Base-by-base conservation (phyloP, 2,113 vertebrate genomes). In the Lamprologus tigripictilis region DNA sequence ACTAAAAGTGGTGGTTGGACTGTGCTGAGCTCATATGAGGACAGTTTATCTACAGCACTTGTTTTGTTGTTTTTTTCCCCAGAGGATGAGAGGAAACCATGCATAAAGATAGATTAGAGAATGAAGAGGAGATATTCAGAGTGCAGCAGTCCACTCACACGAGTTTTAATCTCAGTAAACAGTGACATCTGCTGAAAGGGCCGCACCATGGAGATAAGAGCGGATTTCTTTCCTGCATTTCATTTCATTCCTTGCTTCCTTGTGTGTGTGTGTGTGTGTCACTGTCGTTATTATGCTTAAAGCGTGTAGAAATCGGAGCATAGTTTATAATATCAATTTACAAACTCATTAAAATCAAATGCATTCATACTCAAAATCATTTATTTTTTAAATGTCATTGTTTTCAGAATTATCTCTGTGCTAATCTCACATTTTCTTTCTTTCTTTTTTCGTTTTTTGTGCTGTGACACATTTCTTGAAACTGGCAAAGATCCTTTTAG, bases 131-230 rank as follows among this genome's bases (percentile, higher is more conserved):
- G 71, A 49, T 47, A 45, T 26, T 86, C 49, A 63, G 58, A 80
- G 47, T 5, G 80, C 9, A 80, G 84, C 3, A 11, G 76, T 86
- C 79, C 71, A 12, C 51, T 79, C 35, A 54, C 78, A 23, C 11
- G 12, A 57, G 82, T 80, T 66, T 61, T 42, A 57, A 92, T 90
- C 88, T 84, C 92, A 93, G 90, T 58, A 87, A 93, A 94, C 92
- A 91, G 88, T 93, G 92, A 95, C 95, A 95, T 95, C 94, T 94
- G 89, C 88, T 94, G 93, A 92, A 89, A 85, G 71, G 57, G 80
- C 49, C 54, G 23, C 55, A 49, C 66, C 10, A 40, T 78, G 26
- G 68, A 49, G 79, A 79, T 37, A 33, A 37, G 19, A 82, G 7
- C 7, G 2, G 37, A 45, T 54, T 53, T 45, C 8, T 49, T 45